These are phyloP conservation scores for Zeugodacus cucurbitae DNA, from an alignment of 1,140 invertebrate species.

Conservation along the genomic window DNA sequence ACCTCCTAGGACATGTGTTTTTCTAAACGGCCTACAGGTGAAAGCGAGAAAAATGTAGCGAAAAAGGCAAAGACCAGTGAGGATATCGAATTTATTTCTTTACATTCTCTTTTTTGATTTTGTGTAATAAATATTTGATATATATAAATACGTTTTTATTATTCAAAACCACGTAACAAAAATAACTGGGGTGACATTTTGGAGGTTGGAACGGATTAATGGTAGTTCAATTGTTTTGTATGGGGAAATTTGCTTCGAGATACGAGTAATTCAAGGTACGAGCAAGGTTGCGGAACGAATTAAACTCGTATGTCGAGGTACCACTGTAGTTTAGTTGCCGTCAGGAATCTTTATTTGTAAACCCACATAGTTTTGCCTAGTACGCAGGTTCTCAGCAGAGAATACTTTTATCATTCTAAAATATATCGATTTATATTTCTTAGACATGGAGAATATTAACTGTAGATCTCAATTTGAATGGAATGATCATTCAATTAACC, in stretches of 20 bases:
- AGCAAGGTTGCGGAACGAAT: conserved; percentile 27
- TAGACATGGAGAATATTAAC: too few relatives aligned
- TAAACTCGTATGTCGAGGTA: background rate
- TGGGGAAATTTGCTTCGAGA: background rate
- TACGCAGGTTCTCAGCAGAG: too few relatives aligned
- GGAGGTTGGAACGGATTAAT: background rate
- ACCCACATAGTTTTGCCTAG: too few relatives aligned
- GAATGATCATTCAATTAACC: too few relatives aligned
- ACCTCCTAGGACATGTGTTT: background rate
- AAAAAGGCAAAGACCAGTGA: background rate
- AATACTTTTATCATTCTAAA: too few relatives aligned
- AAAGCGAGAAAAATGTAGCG: background rate
- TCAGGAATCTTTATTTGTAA: too few relatives aligned
- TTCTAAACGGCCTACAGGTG: background rate
- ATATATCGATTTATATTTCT: too few relatives aligned
- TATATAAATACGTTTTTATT: background rate
- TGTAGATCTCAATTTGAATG: too few relatives aligned
- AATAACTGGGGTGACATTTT: background rate
- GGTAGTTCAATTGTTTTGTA: background rate
- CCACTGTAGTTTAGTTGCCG: background rate
- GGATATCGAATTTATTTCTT: background rate
- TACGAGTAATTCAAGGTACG: background rate
- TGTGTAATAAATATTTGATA: background rate
- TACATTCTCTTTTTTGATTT: background rate
- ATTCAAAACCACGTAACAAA: background rate